Evolutionary conservation across 2,888 invertebrate genomes (phyloP), one percentile per base, ranked within the genome.

Genomic region (Malthinus flaveolus): DNA sequence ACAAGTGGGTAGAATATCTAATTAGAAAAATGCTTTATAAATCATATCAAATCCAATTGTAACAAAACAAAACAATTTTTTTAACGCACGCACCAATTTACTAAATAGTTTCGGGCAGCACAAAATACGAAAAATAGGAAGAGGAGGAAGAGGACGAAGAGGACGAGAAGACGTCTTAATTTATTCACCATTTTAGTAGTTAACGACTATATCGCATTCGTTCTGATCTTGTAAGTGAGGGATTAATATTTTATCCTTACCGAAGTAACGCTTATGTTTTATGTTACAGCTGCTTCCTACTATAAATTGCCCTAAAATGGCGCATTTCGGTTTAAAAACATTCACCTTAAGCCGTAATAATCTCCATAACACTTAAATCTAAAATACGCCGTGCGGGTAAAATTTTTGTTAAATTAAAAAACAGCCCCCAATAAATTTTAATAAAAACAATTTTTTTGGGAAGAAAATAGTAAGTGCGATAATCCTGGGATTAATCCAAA

Each of bases 241-340:
- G 59, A 67, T 68, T 67, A 68, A 67, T 67, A 66, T 63, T 68
- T 68, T 66, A 67, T 63, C 62, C 49, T 51, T 51, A 54, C 62
- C 53, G 56, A 59, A 60, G 63, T 47, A 52, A 57, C 64, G 60
- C 62, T 62, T 62, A 64, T 65, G 61, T 67, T 68, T 65, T 67
- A 67, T 63, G 62, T 59, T 64, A 63, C 67, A 67, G 63, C 67
- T 67, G 68, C 64, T 68, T 64, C 66, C 64, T 58, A 58, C 64
- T 63, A 68, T 68, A 68, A 68, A 68, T 67, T 63, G 66, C 62
- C 61, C 64, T 51, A 50, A 59, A 68, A 63, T 65, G 66, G 63
- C 59, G 63, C 64, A 62, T 54, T 50, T 63, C 64, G 62, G 60
- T 66, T 63, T 64, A 62, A 62, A 23, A 66, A 61, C 64, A 62